Evolutionary conservation across 2,888 invertebrate species (phyloP), one percentile per base, ranked within the genome.

Genomic region (Philonicus albiceps): DNA sequence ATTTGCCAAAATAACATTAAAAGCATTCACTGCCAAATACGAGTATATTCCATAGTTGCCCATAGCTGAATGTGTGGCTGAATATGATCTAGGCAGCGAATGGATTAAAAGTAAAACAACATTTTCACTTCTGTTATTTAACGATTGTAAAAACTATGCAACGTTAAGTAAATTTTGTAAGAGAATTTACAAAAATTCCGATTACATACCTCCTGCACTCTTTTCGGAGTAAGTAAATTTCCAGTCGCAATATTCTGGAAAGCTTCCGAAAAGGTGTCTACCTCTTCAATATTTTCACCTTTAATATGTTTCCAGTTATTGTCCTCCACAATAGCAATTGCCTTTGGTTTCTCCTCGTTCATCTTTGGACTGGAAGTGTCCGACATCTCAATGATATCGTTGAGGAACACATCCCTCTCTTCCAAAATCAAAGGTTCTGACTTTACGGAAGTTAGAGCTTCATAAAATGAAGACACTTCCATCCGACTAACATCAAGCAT

Each of bases 211-310:
- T 85, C 83, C 13, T 19, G 53, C 8, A 27, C 22, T 74, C 43
- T 85, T 73, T 86, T 87, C 7, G 87, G 86, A 13, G 86, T 53
- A 27, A 87, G 49, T 13, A 86, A 81, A 55, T 64, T 86, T 27
- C 86, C 80, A 2, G 84, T 87, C 5, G 86, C 87, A 34, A 87
- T 86, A 86, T 87, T 87, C 49, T 74, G 78, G 80, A 87, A 87
- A 13, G 86, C 75, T 74, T 87, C 85, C 3, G 85, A 81, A 40
- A 75, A 75, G 6, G 22, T 37, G 11, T 80, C 83, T 19, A 16
- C 49, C 27, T 86, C 83, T 19, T 76, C 76, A 0, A 6, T 53
- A 16, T 19, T 74, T 37, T 87, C 84, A 37, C 13, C 72, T 30
- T 78, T 80, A 16, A 30, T 64, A 2, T 75, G 40, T 13, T 86